Evolutionary conservation across 2,797 vertebrate genomes (phyloP).

Genomic region (Danio albolineatus): DNA sequence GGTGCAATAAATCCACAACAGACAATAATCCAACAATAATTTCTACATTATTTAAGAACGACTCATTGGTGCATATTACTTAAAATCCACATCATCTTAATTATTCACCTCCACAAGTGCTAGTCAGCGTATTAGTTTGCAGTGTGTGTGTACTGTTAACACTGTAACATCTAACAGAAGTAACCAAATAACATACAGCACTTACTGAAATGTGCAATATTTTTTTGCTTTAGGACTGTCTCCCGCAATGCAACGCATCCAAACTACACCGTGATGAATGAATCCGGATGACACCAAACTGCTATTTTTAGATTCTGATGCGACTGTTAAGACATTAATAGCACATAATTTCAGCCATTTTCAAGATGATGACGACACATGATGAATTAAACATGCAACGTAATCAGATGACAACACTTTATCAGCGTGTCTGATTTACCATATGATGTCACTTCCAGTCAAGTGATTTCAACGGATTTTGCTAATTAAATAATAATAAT

Average conservation of each 20-base stretch:
- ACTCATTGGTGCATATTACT: background rate
- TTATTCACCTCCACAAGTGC: background rate
- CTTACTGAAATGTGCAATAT: background rate
- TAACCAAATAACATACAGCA: background rate
- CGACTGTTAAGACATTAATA: background rate
- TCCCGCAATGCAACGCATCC: background rate
- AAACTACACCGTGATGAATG: background rate
- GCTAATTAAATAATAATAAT: background rate
- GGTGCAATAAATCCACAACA: background rate
- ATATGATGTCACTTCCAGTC: background rate
- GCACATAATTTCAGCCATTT: background rate
- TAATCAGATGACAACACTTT: background rate
- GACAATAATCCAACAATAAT: background rate
- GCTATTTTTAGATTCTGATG: background rate
- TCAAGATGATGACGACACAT: background rate
- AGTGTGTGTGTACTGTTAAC: background rate
- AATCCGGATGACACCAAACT: background rate
- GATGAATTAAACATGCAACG: conserved; percentile 9
- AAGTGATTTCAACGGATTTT: background rate
- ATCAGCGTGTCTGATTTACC: background rate
- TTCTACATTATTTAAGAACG: no score
- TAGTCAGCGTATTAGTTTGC: background rate
- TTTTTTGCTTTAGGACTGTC: background rate
- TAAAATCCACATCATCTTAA: background rate
- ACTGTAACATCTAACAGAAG: background rate